phyloP scores from a whole-genome alignment of 2,113 vertebrate species.

The Oryzias curvinotus region DNA sequence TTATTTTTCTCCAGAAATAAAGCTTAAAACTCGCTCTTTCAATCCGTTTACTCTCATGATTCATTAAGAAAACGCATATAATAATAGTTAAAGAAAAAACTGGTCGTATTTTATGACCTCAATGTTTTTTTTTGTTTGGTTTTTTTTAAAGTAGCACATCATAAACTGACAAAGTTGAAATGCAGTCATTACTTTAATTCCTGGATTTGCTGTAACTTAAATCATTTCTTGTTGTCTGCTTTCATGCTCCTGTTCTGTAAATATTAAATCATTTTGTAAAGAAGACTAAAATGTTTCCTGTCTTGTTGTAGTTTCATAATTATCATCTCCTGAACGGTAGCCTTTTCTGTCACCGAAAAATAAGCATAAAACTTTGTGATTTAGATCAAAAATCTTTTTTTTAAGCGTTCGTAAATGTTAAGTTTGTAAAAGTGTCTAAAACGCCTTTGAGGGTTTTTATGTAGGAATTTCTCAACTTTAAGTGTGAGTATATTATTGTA shows the following conservation, averaged over 20 bases:
- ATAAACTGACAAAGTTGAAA: slow-evolving; percentile 13
- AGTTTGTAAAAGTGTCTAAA: too few relatives aligned
- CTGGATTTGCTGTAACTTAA: slow-evolving; percentile 33
- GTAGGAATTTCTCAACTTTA: too few relatives aligned
- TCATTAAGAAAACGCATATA: background rate
- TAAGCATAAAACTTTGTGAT: too few relatives aligned
- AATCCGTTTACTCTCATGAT: slow-evolving; percentile 24
- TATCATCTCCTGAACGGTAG: too few relatives aligned
- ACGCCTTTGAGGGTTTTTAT: too few relatives aligned
- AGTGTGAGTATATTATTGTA: too few relatives aligned
- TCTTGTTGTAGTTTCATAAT: slow-evolving; percentile 7
- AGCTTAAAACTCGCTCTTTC: slow-evolving; percentile 20
- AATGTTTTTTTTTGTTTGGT: slow-evolving; percentile 32
- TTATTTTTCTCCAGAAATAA: slow-evolving; percentile 10
- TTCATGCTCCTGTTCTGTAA: slow-evolving; percentile 71
- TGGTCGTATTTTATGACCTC: slow-evolving; percentile 28
- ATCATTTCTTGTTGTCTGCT: slow-evolving; percentile 37
- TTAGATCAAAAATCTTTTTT: background rate
- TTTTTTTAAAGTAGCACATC: slow-evolving; percentile 40
- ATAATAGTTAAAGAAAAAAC: slow-evolving; percentile 9
- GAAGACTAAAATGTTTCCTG: slow-evolving; percentile 18
- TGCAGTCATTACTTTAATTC: slow-evolving; percentile 8
- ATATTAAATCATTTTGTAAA: slow-evolving; percentile 80
- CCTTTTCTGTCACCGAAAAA: too few relatives aligned
- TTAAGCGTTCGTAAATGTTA: background rate